Evolutionary conservation across 2,888 invertebrate genomes (phyloP), one percentile per base, ranked within the genome.

Genomic region (Argyresthia goedartella): DNA sequence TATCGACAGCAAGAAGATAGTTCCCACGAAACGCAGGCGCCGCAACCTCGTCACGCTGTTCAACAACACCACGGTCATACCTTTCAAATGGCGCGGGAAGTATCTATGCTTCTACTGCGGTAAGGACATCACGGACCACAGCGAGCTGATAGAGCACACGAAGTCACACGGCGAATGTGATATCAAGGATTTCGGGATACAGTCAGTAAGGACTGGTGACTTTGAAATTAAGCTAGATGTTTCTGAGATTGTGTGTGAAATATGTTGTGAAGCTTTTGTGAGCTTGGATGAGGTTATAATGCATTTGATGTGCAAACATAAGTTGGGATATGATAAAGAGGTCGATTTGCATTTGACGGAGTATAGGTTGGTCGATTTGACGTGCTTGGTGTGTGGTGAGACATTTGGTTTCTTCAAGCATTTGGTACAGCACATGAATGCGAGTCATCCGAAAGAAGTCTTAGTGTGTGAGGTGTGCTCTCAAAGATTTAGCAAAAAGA

Each of bases 91-190:
- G 73, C 70, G 79, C 1, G 73, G 74, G 0, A 79, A 76, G 64
- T 81, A 74, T 54, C 59, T 78, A 56, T 84, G 84, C 55, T 82
- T 78, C 62, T 81, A 75, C 62, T 84, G 84, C 53, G 77, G 77
- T 1, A 67, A 71, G 14, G 71, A 74, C 56, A 54, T 69, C 8
- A n/a, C 49, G 6, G 60, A 64, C 16, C 69, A 71, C 53, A 56
- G 60, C 33, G 60, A 64, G 36, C 59, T 82, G n/a, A 65, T 65
- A 51, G 65, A 67, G 33, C 82, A 84, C 51, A 79, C 76, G 0
- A 63, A 66, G 55, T 58, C 59, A 0, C 84, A 84, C 54, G 73
- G 77, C 1, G 56, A 58, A 1, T 76, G 75, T 53, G 60, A 65
- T 1, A 67, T 67, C 4, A 63, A 55, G 14, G 73, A 80, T 49